Evolutionary conservation across 2,888 invertebrate genomes (phyloP), one percentile per base, ranked within the genome.

Genomic region (Aproaerema taeniolella): DNA sequence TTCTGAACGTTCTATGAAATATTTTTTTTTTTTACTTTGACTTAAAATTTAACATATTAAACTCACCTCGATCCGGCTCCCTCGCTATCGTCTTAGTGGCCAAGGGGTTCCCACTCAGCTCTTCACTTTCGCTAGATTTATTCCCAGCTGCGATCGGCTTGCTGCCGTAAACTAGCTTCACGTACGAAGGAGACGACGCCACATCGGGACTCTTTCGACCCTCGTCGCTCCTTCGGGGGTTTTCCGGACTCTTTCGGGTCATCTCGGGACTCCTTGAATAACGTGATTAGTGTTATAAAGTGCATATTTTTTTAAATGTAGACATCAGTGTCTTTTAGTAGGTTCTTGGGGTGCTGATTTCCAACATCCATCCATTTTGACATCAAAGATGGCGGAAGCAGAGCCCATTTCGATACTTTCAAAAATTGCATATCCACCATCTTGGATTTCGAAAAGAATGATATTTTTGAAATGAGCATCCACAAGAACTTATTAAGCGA

Each of bases 161-260:
- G 39, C 45, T 46, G 43, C 47, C 50, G 50, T 46, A 69, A 44
- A 73, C 74, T 65, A 89, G 79, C 41, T 85, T 64, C 41, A 89
- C 88, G 61, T 89, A 89, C 55, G 88, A 88, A 38, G 82, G 81
- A 9, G 76, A 74, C 33, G 63, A 61, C 20, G 71, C 61, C 42
- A 61, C 40, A 39, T 47, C 40, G 39, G 38, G 13, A 14, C 20
- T 28, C 15, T 13, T 41, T 39, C 41, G 32, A 7, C 42, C 44
- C 43, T 28, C 59, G 57, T n/a, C n/a, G n/a, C n/a, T n/a, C n/a
- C 20, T 20, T 20, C 20, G 20, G 20, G 20, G 4, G 8, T 6
- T 6, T 8, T 20, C 20, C 5, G 20, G 20, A 8, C 5, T 20
- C 20, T 4, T 20, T 20, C 20, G 20, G 20, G 20, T 20, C 20